Base-by-base conservation (phyloP, 1,140 invertebrate species). In the Aphis craccivora region DNA sequence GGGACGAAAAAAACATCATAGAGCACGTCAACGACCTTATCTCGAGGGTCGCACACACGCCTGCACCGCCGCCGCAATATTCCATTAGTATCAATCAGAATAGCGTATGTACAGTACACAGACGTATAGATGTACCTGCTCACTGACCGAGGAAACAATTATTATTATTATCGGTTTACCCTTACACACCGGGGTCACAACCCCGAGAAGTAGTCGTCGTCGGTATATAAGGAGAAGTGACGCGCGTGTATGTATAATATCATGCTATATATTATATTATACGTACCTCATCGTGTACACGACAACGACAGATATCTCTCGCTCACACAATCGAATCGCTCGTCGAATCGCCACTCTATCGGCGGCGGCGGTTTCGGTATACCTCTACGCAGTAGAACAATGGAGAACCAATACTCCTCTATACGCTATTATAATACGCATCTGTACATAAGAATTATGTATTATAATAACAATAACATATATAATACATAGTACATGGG, bases 41-140 rank as follows among this genome's bases (percentile, higher is more conserved):
- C 40, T 76, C 60, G 8, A 25, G 18, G 35, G 35, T n/a, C 30
- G 48, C 87, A 23, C 87, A 37, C 83, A 86, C 81, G 23, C 76
- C 37, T 40, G 37, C 20, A 7, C 0, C 51, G 53, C 43, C 90
- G 43, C 60, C 40, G 67, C n/a, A 4, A 53, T 53, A 84, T 84
- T 84, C 48, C 91, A 93, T 93, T 84, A 93, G 91, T 40, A 84
- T 84, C 91, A 93, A 93, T 84, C 91, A 84, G 48, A 53, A 40
- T 40, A 84, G 35, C 40, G 53, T 30, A n/a, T 53, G 22, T 25
- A 25, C 30, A 43, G 25, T 87, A 87, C n/a, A 48, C 43, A 40
- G 2, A 40, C 5, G 37, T 43, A 43, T 45, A 87, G 30, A 81
- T 11, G 25, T 43, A 43, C 9, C 40, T 83, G 20, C 86, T 48